phyloP scores from a whole-genome alignment of 2,113 vertebrate genomes.

The Riparia riparia region DNA sequence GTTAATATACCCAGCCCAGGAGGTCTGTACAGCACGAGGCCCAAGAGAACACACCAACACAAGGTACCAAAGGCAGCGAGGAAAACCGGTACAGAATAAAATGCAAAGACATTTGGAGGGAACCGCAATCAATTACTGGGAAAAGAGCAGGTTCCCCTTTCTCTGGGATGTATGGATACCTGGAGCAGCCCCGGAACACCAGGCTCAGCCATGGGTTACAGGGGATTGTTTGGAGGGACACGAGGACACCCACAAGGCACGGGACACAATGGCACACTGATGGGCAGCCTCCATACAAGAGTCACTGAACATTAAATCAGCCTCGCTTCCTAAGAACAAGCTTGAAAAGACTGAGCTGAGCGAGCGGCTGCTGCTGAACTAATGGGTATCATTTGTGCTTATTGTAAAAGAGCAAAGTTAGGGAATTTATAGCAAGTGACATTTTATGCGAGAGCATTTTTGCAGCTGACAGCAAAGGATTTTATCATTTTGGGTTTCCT shows the following conservation, averaged over 20 bases:
- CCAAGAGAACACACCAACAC: neutral
- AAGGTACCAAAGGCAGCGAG: neutral
- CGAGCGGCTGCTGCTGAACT: neutral
- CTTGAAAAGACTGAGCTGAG: neutral
- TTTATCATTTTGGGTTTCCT: neutral
- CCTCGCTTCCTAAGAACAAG: neutral
- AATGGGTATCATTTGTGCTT: neutral
- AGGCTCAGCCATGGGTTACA: neutral
- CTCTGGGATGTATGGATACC: neutral
- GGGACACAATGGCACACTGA: neutral
- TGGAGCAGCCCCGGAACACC: neutral
- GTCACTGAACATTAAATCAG: neutral
- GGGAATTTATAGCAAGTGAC: neutral
- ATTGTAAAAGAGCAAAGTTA: neutral
- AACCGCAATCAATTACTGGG: neutral
- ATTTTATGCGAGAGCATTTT: neutral
- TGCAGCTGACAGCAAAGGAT: neutral
- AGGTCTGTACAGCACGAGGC: accelerated
- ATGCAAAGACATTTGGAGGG: neutral
- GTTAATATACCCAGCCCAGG: accelerated
- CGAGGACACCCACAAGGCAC: neutral
- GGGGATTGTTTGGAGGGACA: neutral
- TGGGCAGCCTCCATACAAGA: neutral
- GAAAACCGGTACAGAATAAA: neutral
- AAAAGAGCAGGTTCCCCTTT: neutral